Base-by-base conservation (phyloP, 2,113 vertebrate species). In the Laticauda laticaudata region DNA sequence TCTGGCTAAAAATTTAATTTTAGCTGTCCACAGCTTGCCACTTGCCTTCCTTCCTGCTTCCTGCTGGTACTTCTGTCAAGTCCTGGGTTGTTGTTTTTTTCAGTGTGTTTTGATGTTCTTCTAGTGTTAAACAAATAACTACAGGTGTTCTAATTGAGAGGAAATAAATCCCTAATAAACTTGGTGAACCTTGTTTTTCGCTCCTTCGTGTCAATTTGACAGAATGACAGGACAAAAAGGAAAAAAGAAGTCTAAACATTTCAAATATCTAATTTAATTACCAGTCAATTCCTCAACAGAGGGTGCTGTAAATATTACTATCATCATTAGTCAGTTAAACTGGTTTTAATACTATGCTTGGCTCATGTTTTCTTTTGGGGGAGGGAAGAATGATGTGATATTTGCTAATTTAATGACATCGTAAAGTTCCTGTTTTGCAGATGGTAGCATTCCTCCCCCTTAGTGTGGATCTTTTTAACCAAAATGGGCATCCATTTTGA, bases 261-360 rank as follows among this genome's bases (percentile, higher is more conserved):
- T 57, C 5, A 89, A 86, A 95, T 69, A 14, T 89, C 34, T 61
- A 10, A 86, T 93, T 94, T 91, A 55, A 91, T 86, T 93, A 96
- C 26, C 2, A 69, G 7, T 0, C 0, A 1, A 14, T 94, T 93
- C 21, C 87, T 0, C 88, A 51, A 10, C 14, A 91, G n/a, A 0
- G 23, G 86, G 39, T 9, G 0, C 54, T 94, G 64, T 81, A 89
- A 69, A 7, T 20, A 23, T 55, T 90, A 18, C 48, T 14, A 51
- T 1, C 1, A 0, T 89, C 34, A 26, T 94, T 95, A 53, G 75
- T 34, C 75, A 81, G 75, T 21, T 43, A 81, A 81, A 20, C 34
- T 81, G 34, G 18, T 43, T 81, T 81, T 81, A 39, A 81, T 39
- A 20, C 75, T 81, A 43, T 21, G 15, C 6, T 39, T 81, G 75